These are phyloP conservation scores for Cynopterus brachyotis DNA, from an alignment of 2,113 vertebrate genomes.

Conservation along the genomic window DNA sequence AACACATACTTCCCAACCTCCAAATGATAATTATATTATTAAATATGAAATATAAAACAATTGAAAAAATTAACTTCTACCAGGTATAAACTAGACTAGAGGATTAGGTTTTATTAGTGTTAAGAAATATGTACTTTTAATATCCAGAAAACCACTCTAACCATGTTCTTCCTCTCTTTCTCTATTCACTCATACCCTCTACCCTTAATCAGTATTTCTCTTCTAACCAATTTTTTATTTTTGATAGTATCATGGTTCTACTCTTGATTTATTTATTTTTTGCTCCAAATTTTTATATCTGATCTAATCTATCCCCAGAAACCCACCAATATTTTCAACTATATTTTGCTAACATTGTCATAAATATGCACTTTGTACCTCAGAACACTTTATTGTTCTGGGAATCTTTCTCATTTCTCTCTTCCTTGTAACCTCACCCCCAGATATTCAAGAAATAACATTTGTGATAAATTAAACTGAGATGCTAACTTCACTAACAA, in stretches of 20 bases:
- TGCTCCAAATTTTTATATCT: background rate
- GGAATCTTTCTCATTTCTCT: background rate
- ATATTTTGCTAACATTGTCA: background rate
- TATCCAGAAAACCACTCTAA: background rate
- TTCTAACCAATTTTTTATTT: background rate
- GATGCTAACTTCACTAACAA: background rate
- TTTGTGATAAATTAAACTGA: background rate
- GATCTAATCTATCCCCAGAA: background rate
- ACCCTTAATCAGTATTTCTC: background rate
- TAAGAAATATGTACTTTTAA: background rate
- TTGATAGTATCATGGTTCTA: background rate
- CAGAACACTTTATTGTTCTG: background rate
- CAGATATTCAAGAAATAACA: background rate
- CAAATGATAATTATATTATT: background rate
- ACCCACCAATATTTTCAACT: background rate
- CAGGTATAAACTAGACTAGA: background rate
- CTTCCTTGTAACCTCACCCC: background rate
- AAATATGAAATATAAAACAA: background rate
- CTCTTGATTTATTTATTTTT: background rate
- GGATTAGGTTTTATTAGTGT: background rate
- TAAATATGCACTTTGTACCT: background rate
- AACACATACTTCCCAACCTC: background rate
- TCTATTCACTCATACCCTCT: background rate
- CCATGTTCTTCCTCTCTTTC: background rate
- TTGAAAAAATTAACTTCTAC: background rate